A percentile compares a stretch with the other conserved stretches of the same genome.
Evolutionary conservation across 2,113 vertebrate genomes (phyloP).

Genomic region (Barnardius zonarius): DNA sequence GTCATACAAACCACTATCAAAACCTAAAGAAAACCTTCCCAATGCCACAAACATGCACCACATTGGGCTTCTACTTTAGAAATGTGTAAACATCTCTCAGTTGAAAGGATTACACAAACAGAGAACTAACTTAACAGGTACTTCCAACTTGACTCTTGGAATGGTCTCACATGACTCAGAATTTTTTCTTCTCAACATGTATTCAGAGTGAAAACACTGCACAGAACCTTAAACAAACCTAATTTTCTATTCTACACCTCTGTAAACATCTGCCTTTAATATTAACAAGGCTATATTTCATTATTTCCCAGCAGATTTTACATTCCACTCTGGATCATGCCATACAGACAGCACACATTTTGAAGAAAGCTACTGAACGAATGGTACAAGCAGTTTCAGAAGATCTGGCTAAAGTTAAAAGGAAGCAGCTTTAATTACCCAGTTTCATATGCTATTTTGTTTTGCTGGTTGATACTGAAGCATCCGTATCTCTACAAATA

Average conservation of each 20-base stretch:
- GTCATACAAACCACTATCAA: background rate
- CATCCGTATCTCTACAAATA: background rate
- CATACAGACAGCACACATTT: constrained; percentile 79
- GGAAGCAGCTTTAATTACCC: background rate
- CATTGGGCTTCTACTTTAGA: background rate
- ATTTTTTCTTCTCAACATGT: background rate
- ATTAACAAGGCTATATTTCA: background rate
- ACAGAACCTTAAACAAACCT: background rate
- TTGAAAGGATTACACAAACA: background rate
- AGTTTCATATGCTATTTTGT: background rate
- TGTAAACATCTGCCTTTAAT: background rate
- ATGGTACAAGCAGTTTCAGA: constrained; percentile 83
- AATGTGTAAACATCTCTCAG: background rate
- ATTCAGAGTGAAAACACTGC: background rate
- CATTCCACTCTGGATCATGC: constrained; percentile 83
- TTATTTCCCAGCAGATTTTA: constrained; percentile 74
- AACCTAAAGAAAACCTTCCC: background rate
- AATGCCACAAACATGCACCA: background rate
- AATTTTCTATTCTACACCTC: background rate
- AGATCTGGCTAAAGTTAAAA: constrained; percentile 80
- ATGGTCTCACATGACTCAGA: background rate
- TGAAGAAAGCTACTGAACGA: constrained; percentile 87
- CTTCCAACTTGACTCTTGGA: background rate
- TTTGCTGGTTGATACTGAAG: background rate
- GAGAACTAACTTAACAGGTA: background rate